Evolutionary conservation across 1,140 invertebrate species (phyloP).

Genomic region (Cydia fagiglandana): DNA sequence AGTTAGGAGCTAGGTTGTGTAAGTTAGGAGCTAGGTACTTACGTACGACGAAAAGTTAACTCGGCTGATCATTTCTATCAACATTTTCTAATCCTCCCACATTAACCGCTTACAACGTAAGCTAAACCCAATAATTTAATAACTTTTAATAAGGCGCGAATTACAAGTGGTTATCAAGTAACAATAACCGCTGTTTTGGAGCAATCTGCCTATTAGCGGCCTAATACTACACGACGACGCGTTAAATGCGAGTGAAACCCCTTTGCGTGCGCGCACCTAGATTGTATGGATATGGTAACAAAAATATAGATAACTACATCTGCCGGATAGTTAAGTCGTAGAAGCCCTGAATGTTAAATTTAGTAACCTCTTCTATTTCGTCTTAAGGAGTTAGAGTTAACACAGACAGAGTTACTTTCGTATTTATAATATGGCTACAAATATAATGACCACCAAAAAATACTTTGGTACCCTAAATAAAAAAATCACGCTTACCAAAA

Average conservation of each 20-base stretch:
- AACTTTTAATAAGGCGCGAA: not conserved
- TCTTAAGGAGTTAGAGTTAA: too few relatives aligned
- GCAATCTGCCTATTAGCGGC: slow-evolving; percentile 46
- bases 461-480: too few relatives aligned
- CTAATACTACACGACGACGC: slow-evolving; percentile 41
- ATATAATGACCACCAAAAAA: too few relatives aligned
- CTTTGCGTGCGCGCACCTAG: slow-evolving; percentile 15
- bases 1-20: too few relatives aligned
- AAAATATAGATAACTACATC: not conserved
- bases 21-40: too few relatives aligned
- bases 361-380: too few relatives aligned
- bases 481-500: too few relatives aligned
- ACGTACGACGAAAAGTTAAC: not conserved
- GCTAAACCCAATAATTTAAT: slow-evolving; percentile 19
- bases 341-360: too few relatives aligned
- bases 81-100: slow-evolving; percentile 33
- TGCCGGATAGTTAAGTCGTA: too few relatives aligned
- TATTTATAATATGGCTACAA: too few relatives aligned
- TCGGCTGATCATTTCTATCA: not conserved
- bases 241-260: slow-evolving; percentile 39
- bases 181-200: slow-evolving; percentile 40
- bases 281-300: slow-evolving; percentile 18
- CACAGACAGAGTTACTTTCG: too few relatives aligned
- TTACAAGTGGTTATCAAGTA: slow-evolving; percentile 32
- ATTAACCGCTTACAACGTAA: slow-evolving; percentile 1